Conservation (phyloP, 2,113 vertebrate genomes). For the Elephas maximus region DNA sequence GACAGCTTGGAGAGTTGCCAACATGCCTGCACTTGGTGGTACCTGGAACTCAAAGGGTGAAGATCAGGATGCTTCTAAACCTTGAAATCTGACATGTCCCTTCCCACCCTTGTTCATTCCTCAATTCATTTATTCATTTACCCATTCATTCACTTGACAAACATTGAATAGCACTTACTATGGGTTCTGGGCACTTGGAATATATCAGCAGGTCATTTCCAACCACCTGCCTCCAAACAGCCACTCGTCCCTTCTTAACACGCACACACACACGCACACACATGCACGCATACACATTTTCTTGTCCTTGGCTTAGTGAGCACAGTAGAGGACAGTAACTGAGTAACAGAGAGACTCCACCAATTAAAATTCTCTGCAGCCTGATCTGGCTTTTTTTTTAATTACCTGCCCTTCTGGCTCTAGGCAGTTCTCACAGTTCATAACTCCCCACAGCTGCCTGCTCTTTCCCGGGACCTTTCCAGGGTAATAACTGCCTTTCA, state of each 20-base stretch:
- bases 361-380: conserved; percentile 24
- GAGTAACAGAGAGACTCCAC: background rate
- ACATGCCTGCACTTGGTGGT: background rate
- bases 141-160: background rate
- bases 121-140: background rate
- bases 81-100: background rate
- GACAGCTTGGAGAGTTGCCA: background rate
- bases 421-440: conserved; percentile 41
- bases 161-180: background rate
- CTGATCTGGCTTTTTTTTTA: conserved; percentile 62
- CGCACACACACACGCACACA: background rate
- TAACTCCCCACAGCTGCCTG: conserved; percentile 21
- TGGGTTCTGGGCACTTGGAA: background rate
- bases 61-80: background rate
- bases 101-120: background rate
- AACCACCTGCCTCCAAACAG: background rate
- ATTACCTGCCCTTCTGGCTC: conserved; percentile 31
- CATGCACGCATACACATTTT: background rate
- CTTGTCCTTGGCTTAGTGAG: background rate
- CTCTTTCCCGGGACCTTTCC: conserved; percentile 14
- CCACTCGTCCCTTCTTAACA: background rate
- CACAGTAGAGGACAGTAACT: conserved; percentile 49
- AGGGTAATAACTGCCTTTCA: conserved; percentile 44
- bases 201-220: background rate
- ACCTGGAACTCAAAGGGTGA: background rate